These are phyloP conservation scores for Pagrus major DNA, from an alignment of 2,113 vertebrate species.

Conservation along the genomic window DNA sequence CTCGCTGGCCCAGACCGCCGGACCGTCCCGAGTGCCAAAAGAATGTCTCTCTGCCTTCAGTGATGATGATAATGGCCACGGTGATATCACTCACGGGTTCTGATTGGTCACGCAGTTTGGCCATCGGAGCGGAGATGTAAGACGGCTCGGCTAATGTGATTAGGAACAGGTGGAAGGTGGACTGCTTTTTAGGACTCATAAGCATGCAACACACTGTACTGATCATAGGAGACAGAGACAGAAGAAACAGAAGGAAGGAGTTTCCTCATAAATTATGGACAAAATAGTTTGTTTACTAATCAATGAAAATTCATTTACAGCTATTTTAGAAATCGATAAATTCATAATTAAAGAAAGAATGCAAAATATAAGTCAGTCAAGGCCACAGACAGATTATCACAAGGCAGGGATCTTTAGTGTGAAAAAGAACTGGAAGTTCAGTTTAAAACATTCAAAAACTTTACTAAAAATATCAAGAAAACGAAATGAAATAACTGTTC, in stretches of 20 bases:
- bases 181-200: neutral
- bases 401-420: too few species aligned
- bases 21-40: conserved; percentile 7
- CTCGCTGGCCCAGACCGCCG: conserved; percentile 2
- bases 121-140: neutral
- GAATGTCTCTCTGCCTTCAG: neutral
- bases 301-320: too few species aligned
- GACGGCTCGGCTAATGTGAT: conserved; percentile 11
- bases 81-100: neutral
- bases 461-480: too few species aligned
- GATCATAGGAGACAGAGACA: neutral
- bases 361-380: too few species aligned
- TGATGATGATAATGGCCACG: conserved; percentile 7
- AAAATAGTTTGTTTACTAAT: too few species aligned
- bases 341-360: too few species aligned
- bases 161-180: conserved; percentile 33
- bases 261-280: neutral
- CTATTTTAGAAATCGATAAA: too few species aligned
- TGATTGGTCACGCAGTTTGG: conserved; percentile 9
- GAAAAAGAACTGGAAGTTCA: too few species aligned
- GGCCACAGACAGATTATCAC: too few species aligned
- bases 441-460: too few species aligned
- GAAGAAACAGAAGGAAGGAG: neutral
- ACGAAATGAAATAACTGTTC: too few species aligned
- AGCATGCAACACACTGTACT: neutral